Evolutionary conservation across 2,888 invertebrate species (phyloP).

Genomic region (Eretmocerus hayati): DNA sequence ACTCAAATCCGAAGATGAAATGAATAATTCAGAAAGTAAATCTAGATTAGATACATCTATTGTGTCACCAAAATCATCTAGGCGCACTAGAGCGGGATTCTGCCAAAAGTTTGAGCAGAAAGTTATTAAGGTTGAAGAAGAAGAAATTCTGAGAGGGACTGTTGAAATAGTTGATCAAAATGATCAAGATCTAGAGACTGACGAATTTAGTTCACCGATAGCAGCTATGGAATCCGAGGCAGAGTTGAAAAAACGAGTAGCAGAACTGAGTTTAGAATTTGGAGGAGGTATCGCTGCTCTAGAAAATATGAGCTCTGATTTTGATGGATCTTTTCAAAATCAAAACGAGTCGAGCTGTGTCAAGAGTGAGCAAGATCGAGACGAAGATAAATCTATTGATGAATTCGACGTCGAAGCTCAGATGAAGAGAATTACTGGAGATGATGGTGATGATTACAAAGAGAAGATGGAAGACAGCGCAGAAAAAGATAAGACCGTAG

Average conservation of each 20-base stretch:
- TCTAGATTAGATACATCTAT: no score
- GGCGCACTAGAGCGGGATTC: slow-evolving; percentile 28
- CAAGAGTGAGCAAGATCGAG: slow-evolving; percentile 29
- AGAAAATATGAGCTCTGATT: slow-evolving; percentile 26
- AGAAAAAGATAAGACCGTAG: slow-evolving; percentile 40
- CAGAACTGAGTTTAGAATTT: slow-evolving; percentile 49
- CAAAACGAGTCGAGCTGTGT: background rate
- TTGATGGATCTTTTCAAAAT: slow-evolving; percentile 31
- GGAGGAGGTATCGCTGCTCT: slow-evolving; percentile 33
- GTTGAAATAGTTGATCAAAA: slow-evolving; percentile 45
- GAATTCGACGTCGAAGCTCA: slow-evolving; percentile 45
- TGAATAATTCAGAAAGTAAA: slow-evolving; percentile 6
- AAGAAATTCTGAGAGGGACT: slow-evolving; percentile 33
- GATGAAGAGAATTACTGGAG: slow-evolving; percentile 44
- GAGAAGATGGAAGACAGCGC: slow-evolving; percentile 37
- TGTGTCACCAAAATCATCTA: slow-evolving; percentile 25
- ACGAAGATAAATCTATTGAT: slow-evolving; percentile 37
- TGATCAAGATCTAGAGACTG: slow-evolving; percentile 41
- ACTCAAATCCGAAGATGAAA: slow-evolving; percentile 16
- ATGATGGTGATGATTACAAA: slow-evolving; percentile 43
- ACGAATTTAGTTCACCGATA: slow-evolving; percentile 45
- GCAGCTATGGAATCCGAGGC: slow-evolving; percentile 45
- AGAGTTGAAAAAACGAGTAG: slow-evolving; percentile 46
- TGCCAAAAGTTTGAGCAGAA: slow-evolving; percentile 6
- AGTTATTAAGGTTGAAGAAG: slow-evolving; percentile 23